Conservation (phyloP, 2,113 vertebrate genomes). For the Halcyon senegalensis region DNA sequence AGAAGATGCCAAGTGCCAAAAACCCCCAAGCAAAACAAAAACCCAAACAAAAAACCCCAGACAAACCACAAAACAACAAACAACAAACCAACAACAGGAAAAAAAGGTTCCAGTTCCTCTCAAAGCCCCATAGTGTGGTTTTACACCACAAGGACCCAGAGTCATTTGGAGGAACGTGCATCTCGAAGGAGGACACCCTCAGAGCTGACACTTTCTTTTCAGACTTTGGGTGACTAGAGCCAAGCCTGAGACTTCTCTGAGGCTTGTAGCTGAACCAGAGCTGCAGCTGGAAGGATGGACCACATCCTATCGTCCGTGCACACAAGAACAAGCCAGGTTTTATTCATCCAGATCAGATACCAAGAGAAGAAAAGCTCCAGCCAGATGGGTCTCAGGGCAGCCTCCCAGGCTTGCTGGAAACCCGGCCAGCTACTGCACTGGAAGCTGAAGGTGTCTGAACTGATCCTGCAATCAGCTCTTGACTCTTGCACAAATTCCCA, state of each 20-base stretch:
- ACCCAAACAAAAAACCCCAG: too few relatives aligned
- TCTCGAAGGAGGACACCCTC: background rate
- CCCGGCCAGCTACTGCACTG: background rate
- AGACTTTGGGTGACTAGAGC: background rate
- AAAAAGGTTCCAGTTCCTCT: background rate
- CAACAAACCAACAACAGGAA: too few relatives aligned
- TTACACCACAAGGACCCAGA: background rate
- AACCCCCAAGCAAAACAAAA: background rate
- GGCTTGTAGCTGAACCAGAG: background rate
- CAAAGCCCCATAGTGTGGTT: background rate
- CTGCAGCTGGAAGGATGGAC: background rate
- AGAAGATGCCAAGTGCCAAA: background rate
- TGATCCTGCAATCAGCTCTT: background rate
- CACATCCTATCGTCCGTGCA: background rate
- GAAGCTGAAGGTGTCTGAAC: background rate
- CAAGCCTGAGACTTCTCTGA: background rate
- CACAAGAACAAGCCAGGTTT: background rate
- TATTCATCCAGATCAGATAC: background rate
- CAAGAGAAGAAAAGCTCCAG: background rate
- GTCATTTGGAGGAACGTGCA: background rate
- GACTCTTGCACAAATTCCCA: background rate
- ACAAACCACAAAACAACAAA: too few relatives aligned
- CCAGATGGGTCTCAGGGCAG: background rate
- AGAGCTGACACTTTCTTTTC: background rate
- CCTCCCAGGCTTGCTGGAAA: background rate